Base-by-base conservation (phyloP, 1,140 invertebrate genomes). In the Formica exsecta region DNA sequence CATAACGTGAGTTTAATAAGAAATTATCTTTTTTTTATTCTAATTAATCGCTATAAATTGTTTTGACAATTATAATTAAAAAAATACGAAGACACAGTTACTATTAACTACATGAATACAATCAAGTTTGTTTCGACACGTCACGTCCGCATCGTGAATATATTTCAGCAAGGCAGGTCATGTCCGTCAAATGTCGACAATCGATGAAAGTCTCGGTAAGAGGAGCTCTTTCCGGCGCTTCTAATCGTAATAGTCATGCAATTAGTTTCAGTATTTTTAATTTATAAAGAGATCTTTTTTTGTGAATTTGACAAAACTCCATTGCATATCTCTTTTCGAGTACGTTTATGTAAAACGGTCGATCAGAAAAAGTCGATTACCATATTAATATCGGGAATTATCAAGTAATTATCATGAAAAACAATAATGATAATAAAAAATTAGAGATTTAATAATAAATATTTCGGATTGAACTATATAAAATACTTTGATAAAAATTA, bases 211-310 rank as follows among this genome's bases (percentile, higher is more conserved):
- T 74, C 13, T 13, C 38, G 25, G 36, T 22, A 25, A 83, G 54
- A 62, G 68, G 16, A 61, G 13, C 25, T 9, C 13, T 48, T 71
- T 73, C 41, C 54, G 68, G 29, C 8, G 38, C 32, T 83, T 61
- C n/a, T 74, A 83, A 83, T 38, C 68, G 68, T 61, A 57, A 74
- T 29, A 61, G 51, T 80, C 64, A 16, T 41, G 64, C 32, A 80
- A 44, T 54, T 51, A 70, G 38, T 83, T 83, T 83, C 54, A 51
- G 0, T 51, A 51, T 51, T 51, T 5, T 0, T 0, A 19, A 81
- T 66, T 54, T 73, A 81, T 54, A 61, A 74, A 74, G 54, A 81
- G 54, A 59, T 81, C 38, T 71, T 48, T 73, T 73, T 83, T 73
- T 73, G 65, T 38, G 29, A 73, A 74, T 74, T 74, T 62, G 38